Base-by-base conservation (phyloP, 2,113 vertebrate species). In the Oryzias javanicus region DNA sequence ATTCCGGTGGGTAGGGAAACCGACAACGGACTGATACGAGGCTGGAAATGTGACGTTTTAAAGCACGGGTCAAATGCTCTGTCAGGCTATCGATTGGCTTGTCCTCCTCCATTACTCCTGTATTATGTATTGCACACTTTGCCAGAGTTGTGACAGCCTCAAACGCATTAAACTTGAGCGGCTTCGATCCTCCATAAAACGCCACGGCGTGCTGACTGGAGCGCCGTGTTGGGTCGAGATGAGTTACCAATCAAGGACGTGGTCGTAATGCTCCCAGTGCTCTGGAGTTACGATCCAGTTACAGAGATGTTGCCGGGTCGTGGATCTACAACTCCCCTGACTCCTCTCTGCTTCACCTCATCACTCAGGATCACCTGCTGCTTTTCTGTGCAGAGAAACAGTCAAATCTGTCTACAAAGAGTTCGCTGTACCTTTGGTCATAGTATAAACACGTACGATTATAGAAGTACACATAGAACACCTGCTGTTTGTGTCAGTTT, bases 51-150 rank as follows among this genome's bases (percentile, higher is more conserved):
- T 86, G 82, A 87, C 86, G 81, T 84, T 85, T 89, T 79, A 78
- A 78, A 86, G 64, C 45, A 29, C n/a, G 62, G 86, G 85, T 86
- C 85, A 88, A 86, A 63, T 55, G 60, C 62, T 55, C 72, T 80
- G 80, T 84, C 76, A 60, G 66, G 74, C 75, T 87, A 88, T 89
- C 82, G 86, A 89, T 88, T 79, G 75, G 74, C 73, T 82, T 88
- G 86, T 88, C 89, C 77, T 67, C 74, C 72, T 74, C 74, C 66
- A 85, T 86, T 89, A 81, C 85, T 66, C 70, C 80, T 29, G 53
- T 49, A 79, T 86, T 85, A 87, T 82, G 83, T 87, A 89, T 80
- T 70, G 83, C 83, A 29, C 79, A 70, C 79, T 88, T 74, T 71
- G 76, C 86, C 89, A 86, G 78, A 59, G 72, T 69, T 8, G 70